These are phyloP conservation scores for Spermophilus dauricus DNA, from an alignment of 2,113 vertebrate genomes.

Conservation along the genomic window DNA sequence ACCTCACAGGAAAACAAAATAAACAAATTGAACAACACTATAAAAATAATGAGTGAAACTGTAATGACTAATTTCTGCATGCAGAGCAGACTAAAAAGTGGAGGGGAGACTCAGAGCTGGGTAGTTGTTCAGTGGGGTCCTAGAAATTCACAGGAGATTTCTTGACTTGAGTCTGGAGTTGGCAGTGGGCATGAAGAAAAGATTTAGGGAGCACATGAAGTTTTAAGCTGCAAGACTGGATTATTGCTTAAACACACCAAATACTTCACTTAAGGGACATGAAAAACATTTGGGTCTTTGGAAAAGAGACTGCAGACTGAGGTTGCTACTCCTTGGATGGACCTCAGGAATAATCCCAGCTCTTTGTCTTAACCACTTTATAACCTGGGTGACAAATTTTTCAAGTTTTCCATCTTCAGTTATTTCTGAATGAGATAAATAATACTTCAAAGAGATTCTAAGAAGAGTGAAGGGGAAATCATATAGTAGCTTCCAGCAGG, in stretches of 20 bases:
- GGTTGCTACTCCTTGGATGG: background rate
- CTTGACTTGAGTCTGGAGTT: background rate
- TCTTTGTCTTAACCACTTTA: background rate
- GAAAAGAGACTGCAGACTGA: background rate
- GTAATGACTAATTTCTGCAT: background rate
- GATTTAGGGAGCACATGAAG: background rate
- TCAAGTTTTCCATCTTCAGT: background rate
- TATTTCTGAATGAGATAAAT: background rate
- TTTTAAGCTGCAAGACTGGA: background rate
- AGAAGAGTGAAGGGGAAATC: background rate
- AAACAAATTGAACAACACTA: constrained; percentile 15
- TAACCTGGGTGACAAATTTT: background rate
- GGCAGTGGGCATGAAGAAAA: background rate
- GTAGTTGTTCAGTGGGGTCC: background rate
- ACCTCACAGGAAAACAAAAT: constrained; percentile 21
- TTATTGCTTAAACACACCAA: background rate
- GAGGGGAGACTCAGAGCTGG: rapidly evolving
- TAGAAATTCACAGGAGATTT: background rate
- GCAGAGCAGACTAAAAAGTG: background rate
- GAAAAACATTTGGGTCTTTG: background rate
- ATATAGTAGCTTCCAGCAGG: background rate
- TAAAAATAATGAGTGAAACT: background rate
- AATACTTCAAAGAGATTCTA: background rate
- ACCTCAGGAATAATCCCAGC: background rate
- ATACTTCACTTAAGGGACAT: background rate